Evolutionary conservation across 2,113 vertebrate species (phyloP), one percentile per base, ranked within the genome.

Genomic region (Salvelinus alpinus): DNA sequence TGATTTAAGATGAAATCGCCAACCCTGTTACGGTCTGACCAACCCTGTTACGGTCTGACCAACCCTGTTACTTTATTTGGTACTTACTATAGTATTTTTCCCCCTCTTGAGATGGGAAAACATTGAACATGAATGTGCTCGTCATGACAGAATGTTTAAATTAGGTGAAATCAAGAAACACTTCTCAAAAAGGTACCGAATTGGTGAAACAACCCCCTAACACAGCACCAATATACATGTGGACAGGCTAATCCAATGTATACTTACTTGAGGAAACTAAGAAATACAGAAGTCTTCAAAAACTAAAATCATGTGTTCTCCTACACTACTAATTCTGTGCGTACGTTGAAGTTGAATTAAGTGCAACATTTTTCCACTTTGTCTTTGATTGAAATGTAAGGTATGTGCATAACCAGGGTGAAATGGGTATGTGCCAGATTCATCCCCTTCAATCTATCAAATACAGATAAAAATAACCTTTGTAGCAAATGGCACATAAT

Each of bases 211-310:
- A 9, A 44, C 38, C 78, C 80, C 81, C 68, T 79, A 71, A 84
- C 66, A 88, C 89, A 94, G 96, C 95, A 96, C 96, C 95, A 88
- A 91, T 94, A 90, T 87, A 91, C 89, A 93, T 74, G 87, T 54
- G 86, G 87, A 86, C 77, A 88, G 86, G 72, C 79, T 78, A 9
- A 78, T 83, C 77, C 86, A 67, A 78, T 78, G 84, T 84, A 83
- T 77, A 85, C 78, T 71, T 74, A 88, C 78, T 80, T 80, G 74
- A 74, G 54, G 75, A 79, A 80, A 68, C n/a, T 68, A 59, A 74
- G 72, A 71, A 22, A 70, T 60, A 67, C 60, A 67, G 70, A 82
- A 71, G 80, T 29, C 84, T 77, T 80, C 69, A 70, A 77, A 82
- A 31, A 2, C 25, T 66, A 7, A 66, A 31, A 2, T 31, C 27